These are phyloP conservation scores for Ichneumoninae sp. DNA, from an alignment of 2,888 invertebrate species.

Conservation along the genomic window DNA sequence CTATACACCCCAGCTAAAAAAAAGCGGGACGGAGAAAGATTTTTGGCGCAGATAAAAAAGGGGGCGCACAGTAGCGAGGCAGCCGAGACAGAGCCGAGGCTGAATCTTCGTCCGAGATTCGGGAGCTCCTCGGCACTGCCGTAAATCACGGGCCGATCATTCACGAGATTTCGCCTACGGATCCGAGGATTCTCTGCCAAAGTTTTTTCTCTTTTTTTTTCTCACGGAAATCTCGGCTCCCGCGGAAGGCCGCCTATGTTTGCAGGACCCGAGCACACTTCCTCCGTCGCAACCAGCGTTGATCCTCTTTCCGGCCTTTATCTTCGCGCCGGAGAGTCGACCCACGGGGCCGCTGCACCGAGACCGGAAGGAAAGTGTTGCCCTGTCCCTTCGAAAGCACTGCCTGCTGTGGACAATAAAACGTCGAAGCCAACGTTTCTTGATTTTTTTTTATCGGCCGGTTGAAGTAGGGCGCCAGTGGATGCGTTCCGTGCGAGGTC, in stretches of 20 bases:
- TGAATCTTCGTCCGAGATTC: constrained; percentile 71
- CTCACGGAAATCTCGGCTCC: neutral
- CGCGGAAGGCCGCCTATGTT: constrained; percentile 28
- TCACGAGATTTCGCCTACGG: constrained; percentile 73
- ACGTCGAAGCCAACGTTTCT: constrained; percentile 39
- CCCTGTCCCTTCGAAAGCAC: neutral
- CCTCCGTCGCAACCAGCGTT: constrained; percentile 28
- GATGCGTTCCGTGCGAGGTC: constrained; percentile 17
- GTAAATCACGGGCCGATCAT: constrained; percentile 77
- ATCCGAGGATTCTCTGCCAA: constrained; percentile 70
- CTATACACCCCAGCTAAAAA: constrained; percentile 20
- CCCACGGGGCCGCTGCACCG: neutral
- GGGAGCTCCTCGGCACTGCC: constrained; percentile 54
- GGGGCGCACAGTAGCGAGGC: constrained; percentile 56
- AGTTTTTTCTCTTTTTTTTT: constrained; percentile 51
- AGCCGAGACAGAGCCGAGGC: constrained; percentile 59
- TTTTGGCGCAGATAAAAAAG: constrained; percentile 18
- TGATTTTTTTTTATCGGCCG: constrained; percentile 39
- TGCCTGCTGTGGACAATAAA: constrained; percentile 9
- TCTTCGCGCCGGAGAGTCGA: constrained; percentile 25
- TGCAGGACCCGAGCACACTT: constrained; percentile 23
- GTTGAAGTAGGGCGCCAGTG: constrained; percentile 39
- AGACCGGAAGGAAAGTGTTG: constrained; percentile 25
- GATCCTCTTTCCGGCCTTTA: constrained; percentile 62
- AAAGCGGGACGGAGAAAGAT: constrained; percentile 22